phyloP scores from a whole-genome alignment of 2,888 invertebrate species.

The Proisotoma minuta region DNA sequence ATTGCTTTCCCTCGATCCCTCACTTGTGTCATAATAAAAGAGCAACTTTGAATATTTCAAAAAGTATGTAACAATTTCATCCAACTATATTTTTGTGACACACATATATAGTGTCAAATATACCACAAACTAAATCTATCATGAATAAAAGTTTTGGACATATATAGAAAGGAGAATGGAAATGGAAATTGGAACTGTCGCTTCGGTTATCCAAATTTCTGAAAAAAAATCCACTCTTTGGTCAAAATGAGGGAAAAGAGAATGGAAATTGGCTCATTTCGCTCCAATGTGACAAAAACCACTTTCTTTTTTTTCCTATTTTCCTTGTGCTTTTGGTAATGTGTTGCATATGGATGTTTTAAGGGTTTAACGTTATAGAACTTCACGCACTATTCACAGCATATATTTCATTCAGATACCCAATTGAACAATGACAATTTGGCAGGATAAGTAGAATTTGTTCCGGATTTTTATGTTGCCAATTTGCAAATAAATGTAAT shows the following conservation, averaged over 20 bases:
- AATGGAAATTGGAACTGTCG: slow-evolving; percentile 18
- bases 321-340: not conserved
- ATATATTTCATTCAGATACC: not conserved
- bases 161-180: slow-evolving; percentile 10
- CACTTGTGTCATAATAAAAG: too few relatives aligned
- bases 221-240: slow-evolving; percentile 14
- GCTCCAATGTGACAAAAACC: slow-evolving; percentile 15
- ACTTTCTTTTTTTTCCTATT: not conserved
- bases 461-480: slow-evolving; percentile 6
- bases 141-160: slow-evolving; percentile 11
- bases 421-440: not conserved
- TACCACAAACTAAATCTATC: not conserved
- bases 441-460: slow-evolving; percentile 3
- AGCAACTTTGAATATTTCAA: too few relatives aligned
- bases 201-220: slow-evolving; percentile 3
- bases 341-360: not conserved
- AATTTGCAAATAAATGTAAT: slow-evolving; percentile 11
- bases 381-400: not conserved
- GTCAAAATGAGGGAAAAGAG: slow-evolving; percentile 11
- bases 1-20: too few relatives aligned
- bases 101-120: too few relatives aligned
- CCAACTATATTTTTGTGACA: too few relatives aligned
- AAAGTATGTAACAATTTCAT: too few relatives aligned
- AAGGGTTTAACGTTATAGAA: not conserved
- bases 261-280: slow-evolving; percentile 20